These are phyloP conservation scores for Rosalia funebris DNA, from an alignment of 2,888 invertebrate genomes.

Conservation along the genomic window DNA sequence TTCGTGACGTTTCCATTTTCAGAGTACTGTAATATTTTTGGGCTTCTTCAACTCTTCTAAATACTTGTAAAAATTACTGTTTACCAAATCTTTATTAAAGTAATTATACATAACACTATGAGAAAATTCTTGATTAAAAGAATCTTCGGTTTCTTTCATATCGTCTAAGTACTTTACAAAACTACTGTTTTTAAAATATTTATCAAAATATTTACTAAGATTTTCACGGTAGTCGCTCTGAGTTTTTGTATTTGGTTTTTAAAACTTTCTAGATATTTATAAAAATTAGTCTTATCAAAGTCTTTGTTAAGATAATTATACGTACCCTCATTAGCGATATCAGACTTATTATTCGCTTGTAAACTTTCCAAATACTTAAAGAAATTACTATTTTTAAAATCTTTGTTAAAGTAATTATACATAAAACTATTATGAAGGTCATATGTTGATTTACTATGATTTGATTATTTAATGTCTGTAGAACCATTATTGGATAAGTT, in stretches of 20 bases:
- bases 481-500: neutral
- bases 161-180: constrained; percentile 22
- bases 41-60: no score
- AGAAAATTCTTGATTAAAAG: neutral
- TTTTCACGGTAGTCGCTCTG: no score
- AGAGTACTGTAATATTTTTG: no score
- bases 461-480: no score
- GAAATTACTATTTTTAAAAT: constrained; percentile 1
- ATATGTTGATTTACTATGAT: no score
- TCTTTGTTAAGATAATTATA: constrained; percentile 18
- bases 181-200: constrained; percentile 20
- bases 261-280: no score
- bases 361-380: no score
- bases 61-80: constrained; percentile 6
- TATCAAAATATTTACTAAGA: constrained; percentile 19
- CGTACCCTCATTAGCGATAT: no score
- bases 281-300: neutral
- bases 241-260: no score
- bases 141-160: constrained; percentile 17
- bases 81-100: constrained; percentile 5
- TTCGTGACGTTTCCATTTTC: neutral
- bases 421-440: constrained; percentile 17
- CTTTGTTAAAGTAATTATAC: constrained; percentile 20
- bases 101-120: constrained; percentile 25
- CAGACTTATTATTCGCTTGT: no score